Conservation (phyloP, 2,113 vertebrate species). For the Tautogolabrus adspersus region DNA sequence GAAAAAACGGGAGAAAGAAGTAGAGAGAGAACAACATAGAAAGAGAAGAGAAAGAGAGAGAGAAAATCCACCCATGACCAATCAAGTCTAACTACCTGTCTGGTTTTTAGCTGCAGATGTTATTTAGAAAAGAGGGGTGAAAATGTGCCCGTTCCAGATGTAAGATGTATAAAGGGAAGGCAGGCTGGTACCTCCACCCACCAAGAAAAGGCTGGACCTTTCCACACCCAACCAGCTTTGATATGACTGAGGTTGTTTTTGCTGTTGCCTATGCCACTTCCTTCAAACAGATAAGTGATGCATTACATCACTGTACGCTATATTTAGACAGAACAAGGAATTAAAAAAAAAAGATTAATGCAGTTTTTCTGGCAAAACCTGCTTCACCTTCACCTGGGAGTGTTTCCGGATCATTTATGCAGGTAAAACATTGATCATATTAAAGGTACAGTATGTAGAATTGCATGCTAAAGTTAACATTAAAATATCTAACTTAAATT, state of each 20-base stretch:
- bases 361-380: conserved; percentile 10
- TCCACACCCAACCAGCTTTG: conserved; percentile 67
- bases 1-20: conserved; percentile 32
- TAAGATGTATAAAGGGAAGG: conserved; percentile 78
- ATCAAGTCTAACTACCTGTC: conserved; percentile 85
- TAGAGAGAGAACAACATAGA: conserved; percentile 56
- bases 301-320: conserved; percentile 47
- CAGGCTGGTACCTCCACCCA: conserved; percentile 79
- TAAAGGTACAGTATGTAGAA: no score
- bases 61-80: conserved; percentile 83
- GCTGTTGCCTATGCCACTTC: conserved; percentile 36
- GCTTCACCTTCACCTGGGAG: not conserved
- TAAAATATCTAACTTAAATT: no score
- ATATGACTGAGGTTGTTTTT: conserved; percentile 60
- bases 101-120: conserved; percentile 86
- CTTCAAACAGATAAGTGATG: conserved; percentile 54
- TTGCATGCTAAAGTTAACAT: no score
- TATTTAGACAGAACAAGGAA: conserved; percentile 42
- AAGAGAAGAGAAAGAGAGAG: conserved; percentile 65
- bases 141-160: conserved; percentile 80
- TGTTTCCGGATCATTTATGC: conserved; percentile 20
- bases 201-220: conserved; percentile 40
- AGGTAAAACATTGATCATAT: not conserved
- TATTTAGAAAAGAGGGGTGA: conserved; percentile 69
- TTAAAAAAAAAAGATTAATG: conserved; percentile 51